phyloP scores from a whole-genome alignment of 2,113 vertebrate species.

The Calidris pugnax region DNA sequence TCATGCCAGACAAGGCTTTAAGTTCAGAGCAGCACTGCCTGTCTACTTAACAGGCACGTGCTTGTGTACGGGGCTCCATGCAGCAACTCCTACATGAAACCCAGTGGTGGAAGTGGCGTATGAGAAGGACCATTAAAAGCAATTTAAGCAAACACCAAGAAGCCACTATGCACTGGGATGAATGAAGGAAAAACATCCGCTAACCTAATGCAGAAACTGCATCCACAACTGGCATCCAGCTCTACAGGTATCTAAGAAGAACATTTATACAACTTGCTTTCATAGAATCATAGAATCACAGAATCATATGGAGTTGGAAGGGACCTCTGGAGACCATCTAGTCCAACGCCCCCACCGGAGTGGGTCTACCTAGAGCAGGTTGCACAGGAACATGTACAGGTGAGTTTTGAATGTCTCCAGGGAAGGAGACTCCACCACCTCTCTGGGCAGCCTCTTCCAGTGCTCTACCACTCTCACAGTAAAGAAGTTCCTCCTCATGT shows the following conservation, averaged over 20 bases:
- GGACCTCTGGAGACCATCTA: no score
- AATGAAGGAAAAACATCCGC: neutral
- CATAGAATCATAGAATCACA: no score
- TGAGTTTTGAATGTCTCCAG: no score
- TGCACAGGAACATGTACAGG: no score
- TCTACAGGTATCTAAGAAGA: neutral
- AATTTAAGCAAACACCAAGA: neutral
- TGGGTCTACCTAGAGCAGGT: no score
- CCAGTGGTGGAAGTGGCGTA: accelerated
- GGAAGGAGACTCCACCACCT: no score
- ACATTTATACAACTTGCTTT: neutral
- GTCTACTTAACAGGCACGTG: accelerated
- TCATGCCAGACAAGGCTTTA: neutral
- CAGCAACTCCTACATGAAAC: neutral
- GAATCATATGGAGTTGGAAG: no score
- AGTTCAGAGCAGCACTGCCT: neutral
- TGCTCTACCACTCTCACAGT: no score
- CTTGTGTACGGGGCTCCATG: neutral
- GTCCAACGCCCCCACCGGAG: no score
- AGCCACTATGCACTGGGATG: neutral
- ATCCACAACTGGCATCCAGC: neutral
- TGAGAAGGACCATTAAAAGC: neutral
- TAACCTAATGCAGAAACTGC: neutral
- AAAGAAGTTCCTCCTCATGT: no score
- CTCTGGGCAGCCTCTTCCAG: no score